Evolutionary conservation across 2,113 vertebrate genomes (phyloP).

Genomic region (Numenius arquata): DNA sequence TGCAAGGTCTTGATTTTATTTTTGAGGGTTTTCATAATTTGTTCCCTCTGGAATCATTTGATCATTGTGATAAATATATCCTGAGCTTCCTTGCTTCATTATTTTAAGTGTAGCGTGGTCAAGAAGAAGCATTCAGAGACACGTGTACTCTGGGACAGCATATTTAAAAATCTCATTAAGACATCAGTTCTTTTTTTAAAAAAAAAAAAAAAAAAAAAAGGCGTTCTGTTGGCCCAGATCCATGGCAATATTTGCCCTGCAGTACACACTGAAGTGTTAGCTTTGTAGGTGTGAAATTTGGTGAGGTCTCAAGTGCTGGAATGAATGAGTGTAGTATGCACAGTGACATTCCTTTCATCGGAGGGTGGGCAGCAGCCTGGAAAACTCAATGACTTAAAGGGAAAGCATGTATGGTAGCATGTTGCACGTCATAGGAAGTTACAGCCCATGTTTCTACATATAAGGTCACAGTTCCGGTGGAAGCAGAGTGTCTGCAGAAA

Average conservation of each 20-base stretch:
- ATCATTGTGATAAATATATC: neutral
- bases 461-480: slow-evolving; percentile 69
- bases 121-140: neutral
- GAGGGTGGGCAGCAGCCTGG: neutral
- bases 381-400: slow-evolving; percentile 54
- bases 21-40: neutral
- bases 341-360: slow-evolving; percentile 43
- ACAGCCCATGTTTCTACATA: slow-evolving; percentile 40
- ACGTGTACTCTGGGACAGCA: neutral
- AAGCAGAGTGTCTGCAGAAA: neutral
- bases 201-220: neutral
- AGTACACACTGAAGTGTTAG: neutral
- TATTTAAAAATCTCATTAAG: neutral
- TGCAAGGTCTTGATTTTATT: neutral
- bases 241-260: neutral
- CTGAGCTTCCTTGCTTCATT: neutral
- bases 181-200: neutral
- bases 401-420: neutral
- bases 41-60: neutral
- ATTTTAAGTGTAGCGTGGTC: neutral
- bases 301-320: slow-evolving; percentile 8
- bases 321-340: neutral
- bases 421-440: slow-evolving; percentile 52
- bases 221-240: neutral
- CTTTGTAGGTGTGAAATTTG: slow-evolving; percentile 37